Conservation (phyloP, 2,888 invertebrate genomes). For the Epinotia nisella region DNA sequence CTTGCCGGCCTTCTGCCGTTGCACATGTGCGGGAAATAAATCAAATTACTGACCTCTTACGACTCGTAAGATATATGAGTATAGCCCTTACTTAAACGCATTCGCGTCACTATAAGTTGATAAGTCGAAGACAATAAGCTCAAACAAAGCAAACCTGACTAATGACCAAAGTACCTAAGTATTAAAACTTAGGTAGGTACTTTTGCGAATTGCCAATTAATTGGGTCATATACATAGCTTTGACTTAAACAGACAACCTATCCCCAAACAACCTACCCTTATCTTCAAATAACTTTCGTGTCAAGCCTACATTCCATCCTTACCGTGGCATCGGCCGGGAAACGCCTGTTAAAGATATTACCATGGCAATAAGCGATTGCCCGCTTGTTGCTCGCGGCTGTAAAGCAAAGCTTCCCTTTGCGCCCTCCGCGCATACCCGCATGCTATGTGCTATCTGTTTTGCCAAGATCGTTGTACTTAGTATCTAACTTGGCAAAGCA, state of each 20-base stretch:
- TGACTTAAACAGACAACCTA: not conserved
- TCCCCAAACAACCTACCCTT: too few relatives aligned
- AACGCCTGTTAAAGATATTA: constrained; percentile 32
- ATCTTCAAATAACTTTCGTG: constrained; percentile 23
- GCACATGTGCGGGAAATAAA: constrained; percentile 43
- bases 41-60: constrained; percentile 21
- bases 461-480: not conserved
- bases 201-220: not conserved
- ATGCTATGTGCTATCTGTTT: not conserved
- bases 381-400: constrained; percentile 35
- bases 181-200: too few relatives aligned
- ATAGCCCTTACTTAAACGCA: not conserved
- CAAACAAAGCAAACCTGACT: too few relatives aligned
- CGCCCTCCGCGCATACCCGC: not conserved
- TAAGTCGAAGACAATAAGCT: too few relatives aligned
- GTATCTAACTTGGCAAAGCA: not conserved
- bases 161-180: too few relatives aligned
- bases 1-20: constrained; percentile 47
- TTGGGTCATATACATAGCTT: constrained; percentile 1
- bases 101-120: not conserved
- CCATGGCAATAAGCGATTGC: constrained; percentile 28
- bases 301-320: constrained; percentile 20
- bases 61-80: not conserved
- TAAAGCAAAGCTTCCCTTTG: not conserved
- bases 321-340: constrained; percentile 8